Percentiles rank a stretch among this genome's conserved stretches.
phyloP scores from a whole-genome alignment of 2,113 vertebrate genomes.

The Zosterops borbonicus region DNA sequence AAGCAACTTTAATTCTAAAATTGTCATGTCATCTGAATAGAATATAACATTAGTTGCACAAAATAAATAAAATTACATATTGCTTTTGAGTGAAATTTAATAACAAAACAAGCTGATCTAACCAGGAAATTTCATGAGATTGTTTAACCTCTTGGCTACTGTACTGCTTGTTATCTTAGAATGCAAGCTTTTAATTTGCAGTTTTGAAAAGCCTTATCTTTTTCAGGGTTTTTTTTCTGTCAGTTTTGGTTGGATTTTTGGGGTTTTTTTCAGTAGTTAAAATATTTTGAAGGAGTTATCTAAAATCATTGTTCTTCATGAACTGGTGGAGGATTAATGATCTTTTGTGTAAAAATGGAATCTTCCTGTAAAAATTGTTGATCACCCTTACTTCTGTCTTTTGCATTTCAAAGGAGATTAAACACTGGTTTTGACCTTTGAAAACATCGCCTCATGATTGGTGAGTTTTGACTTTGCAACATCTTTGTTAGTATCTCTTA shows the following conservation, averaged over 20 bases:
- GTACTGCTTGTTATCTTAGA: background rate
- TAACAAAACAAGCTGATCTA: background rate
- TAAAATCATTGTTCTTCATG: background rate
- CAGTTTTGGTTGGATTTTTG: background rate
- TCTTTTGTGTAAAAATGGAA: background rate
- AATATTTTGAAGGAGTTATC: background rate
- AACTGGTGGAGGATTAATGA: background rate
- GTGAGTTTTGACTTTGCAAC: background rate
- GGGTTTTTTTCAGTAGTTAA: background rate
- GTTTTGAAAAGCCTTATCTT: background rate
- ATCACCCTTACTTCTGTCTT: background rate
- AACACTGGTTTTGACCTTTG: background rate
- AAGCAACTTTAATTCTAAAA: background rate
- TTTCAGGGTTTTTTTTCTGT: background rate
- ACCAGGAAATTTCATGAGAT: background rate
- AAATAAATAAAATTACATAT: background rate
- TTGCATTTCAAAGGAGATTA: background rate
- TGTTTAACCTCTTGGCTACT: background rate
- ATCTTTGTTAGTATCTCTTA: background rate
- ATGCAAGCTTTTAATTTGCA: background rate
- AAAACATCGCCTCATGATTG: background rate
- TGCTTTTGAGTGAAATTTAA: background rate
- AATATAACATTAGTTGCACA: background rate
- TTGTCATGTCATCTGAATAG: background rate
- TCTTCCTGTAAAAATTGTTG: background rate